phyloP scores from a whole-genome alignment of 2,113 vertebrate species.

The Larimichthys polyactis region DNA sequence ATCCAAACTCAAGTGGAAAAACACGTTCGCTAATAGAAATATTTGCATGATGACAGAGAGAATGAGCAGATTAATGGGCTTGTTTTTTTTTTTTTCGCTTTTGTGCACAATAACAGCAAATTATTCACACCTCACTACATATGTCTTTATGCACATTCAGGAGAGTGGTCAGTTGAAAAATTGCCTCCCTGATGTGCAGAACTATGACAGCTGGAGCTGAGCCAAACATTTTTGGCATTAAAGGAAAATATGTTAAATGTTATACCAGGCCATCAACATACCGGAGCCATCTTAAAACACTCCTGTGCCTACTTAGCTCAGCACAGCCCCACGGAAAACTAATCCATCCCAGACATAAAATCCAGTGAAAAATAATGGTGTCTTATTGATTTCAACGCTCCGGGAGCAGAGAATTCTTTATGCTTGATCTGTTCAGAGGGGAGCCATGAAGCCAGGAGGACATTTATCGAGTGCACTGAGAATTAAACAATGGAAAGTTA shows the following conservation, averaged over 20 bases:
- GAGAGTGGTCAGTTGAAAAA: conserved; percentile 41
- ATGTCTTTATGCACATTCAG: conserved; percentile 27
- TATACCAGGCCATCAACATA: conserved; percentile 43
- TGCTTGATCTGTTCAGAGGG: conserved; percentile 46
- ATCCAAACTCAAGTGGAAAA: not conserved
- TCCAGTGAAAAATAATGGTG: conserved; percentile 52
- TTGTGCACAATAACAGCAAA: conserved; percentile 33
- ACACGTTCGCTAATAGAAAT: conserved; percentile 23
- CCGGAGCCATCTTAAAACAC: conserved; percentile 50
- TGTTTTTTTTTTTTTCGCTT: conserved; percentile 11
- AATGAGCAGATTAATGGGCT: conserved; percentile 36
- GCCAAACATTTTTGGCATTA: conserved; percentile 35
- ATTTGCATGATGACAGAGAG: not conserved
- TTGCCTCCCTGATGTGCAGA: conserved; percentile 30
- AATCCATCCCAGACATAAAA: conserved; percentile 62
- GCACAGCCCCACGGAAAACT: conserved; percentile 55
- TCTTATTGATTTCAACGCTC: conserved; percentile 66
- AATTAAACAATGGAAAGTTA: conserved; percentile 64
- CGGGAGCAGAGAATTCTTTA: conserved; percentile 33
- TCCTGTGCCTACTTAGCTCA: conserved; percentile 45
- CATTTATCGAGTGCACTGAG: conserved; percentile 28
- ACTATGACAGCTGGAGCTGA: conserved; percentile 37
- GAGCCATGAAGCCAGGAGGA: conserved; percentile 46
- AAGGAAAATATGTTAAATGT: conserved; percentile 58
- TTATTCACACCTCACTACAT: conserved; percentile 47